Conservation (phyloP, 2,797 vertebrate species). For the Alcedo quadribrachys region DNA sequence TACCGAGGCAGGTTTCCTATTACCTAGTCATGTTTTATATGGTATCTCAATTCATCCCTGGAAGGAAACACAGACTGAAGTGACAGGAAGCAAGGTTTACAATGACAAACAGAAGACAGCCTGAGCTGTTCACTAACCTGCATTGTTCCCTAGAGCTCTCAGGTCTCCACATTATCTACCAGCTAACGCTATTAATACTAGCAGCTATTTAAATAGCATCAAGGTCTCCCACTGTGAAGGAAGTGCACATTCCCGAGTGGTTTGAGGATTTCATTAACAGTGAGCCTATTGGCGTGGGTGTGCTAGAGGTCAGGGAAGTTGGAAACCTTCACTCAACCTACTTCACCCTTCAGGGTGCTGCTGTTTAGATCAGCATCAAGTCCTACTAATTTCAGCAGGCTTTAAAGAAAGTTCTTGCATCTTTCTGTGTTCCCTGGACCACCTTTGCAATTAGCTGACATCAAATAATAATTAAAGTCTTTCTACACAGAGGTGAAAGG, state of each 20-base stretch:
- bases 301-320: conserved; percentile 1
- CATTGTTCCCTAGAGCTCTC: not conserved
- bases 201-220: conserved; percentile 9
- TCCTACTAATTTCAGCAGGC: not conserved
- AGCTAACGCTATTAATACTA: conserved; percentile 33
- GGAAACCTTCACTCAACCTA: not conserved
- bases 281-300: not conserved
- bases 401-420: not conserved
- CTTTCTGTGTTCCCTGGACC: not conserved
- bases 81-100: not conserved
- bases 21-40: not conserved
- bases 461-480: not conserved
- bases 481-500: not conserved
- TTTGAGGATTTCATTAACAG: not conserved
- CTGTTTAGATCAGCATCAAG: not conserved
- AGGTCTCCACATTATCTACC: not conserved
- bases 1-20: not conserved
- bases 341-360: not conserved
- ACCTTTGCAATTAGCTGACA: not conserved
- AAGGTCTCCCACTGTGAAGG: conserved; percentile 25
- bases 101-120: not conserved
- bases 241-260: not conserved
- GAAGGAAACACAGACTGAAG: not conserved
- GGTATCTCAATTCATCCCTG: not conserved
- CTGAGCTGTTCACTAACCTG: conserved; percentile 12